Evolutionary conservation across 2,888 invertebrate genomes (phyloP), one percentile per base, ranked within the genome.

Genomic region (Agrochola macilenta): DNA sequence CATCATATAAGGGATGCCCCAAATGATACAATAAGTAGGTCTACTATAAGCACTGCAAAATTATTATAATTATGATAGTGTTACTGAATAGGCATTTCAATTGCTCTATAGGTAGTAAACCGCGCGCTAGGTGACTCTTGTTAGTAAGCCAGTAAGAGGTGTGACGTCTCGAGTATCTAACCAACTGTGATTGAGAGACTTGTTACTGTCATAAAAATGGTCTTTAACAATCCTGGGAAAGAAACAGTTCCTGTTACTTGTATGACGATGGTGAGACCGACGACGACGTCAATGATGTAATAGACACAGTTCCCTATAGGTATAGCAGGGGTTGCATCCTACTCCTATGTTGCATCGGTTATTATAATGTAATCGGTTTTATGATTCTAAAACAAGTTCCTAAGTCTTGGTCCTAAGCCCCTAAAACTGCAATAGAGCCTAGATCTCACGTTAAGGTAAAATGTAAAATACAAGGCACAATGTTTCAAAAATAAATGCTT

Each of bases 151-250:
- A 57, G 17, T 5, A 23, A 11, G 23, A 54, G 1, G 60, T 26
- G 20, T 23, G 35, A 61, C 26, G n/a, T 64, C 26, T 11, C 26
- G 5, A 66, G 14, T 30, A 74, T 73, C 64, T 43, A 39, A 81
- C 52, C 52, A 14, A 23, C 9, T 43, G 26, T 81, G 81, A 73
- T 81, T 52, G 12, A 52, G 17, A 30, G n/a, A 52, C 17, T 64
- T 71, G 57, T 69, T 46, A 61, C 52, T 54, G 64, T 52, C 64
- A 35, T 35, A 64, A n/a, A 72, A 58, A 73, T 65, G 23, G n/a
- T 65, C 30, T 39, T 46, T 49, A 14, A 78, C 57, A 49, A 35
- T 71, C 30, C 54, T 80, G 63, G 54, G 17, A 69, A 54, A 20
- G 1, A 23, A 61, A 63, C 17, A 23, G 23, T 23, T 35, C 12